Conservation (phyloP, 2,797 vertebrate species). For the Prionace glauca region DNA sequence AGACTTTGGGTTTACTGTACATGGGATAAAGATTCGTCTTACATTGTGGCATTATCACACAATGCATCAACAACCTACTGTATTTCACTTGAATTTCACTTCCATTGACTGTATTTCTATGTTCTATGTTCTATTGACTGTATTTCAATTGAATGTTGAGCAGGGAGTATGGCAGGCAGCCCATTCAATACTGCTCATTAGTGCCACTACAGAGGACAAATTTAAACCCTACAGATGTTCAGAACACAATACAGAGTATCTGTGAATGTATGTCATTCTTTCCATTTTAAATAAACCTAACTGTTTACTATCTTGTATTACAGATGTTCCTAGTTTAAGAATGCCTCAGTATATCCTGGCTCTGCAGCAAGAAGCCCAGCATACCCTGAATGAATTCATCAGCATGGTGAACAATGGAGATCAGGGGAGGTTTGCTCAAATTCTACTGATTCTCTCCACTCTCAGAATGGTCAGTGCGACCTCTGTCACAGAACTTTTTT, state of each 20-base stretch:
- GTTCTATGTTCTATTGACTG: not conserved
- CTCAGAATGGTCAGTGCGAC: slow-evolving; percentile 43
- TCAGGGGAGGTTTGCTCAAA: slow-evolving; percentile 43
- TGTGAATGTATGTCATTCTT: slow-evolving; percentile 35
- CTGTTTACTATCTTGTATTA: slow-evolving; percentile 40
- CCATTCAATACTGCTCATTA: not conserved
- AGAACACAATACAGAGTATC: not conserved
- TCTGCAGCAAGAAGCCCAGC: slow-evolving; percentile 50
- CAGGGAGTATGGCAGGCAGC: not conserved
- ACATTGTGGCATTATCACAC: not conserved
- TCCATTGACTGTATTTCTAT: not conserved
- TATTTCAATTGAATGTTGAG: not conserved
- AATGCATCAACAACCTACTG: not conserved
- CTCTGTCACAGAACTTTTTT: slow-evolving; percentile 48
- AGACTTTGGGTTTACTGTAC: not conserved
- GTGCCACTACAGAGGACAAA: not conserved
- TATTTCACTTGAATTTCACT: not conserved
- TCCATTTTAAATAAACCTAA: not conserved
- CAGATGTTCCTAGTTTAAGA: slow-evolving; percentile 43
- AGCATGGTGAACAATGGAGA: slow-evolving; percentile 42
- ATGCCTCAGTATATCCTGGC: slow-evolving; percentile 47
- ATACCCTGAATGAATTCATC: slow-evolving; percentile 46
- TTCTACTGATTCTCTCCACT: slow-evolving; percentile 42
- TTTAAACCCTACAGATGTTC: not conserved
- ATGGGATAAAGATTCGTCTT: not conserved